phyloP scores from a whole-genome alignment of 2,113 vertebrate species.

The Xerus inauris region DNA sequence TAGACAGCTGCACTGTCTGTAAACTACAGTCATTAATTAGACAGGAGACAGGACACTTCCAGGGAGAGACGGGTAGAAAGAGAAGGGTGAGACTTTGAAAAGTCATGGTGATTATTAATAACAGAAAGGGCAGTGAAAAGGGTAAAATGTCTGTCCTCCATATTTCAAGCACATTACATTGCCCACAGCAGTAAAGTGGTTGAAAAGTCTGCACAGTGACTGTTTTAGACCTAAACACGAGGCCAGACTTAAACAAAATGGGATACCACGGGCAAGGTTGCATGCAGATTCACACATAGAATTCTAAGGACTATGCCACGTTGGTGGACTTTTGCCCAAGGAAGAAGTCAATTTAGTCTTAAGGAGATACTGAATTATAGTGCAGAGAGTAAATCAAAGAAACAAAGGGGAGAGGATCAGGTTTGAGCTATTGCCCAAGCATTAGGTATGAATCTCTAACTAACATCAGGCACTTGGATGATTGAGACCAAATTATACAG shows the following conservation, averaged over 20 bases:
- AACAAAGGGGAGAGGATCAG: background rate
- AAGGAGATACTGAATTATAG: background rate
- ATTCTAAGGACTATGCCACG: background rate
- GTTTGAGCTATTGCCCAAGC: background rate
- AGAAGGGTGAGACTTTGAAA: conserved; percentile 77
- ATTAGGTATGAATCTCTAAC: background rate
- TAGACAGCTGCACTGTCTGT: conserved; percentile 85
- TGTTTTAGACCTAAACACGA: background rate
- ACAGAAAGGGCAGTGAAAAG: conserved; percentile 79
- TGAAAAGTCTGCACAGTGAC: conserved; percentile 1
- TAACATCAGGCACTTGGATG: background rate
- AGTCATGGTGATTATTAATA: conserved; percentile 81
- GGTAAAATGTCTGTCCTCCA: conserved; percentile 69
- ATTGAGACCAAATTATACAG: background rate
- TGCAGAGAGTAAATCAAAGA: background rate
- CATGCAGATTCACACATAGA: background rate
- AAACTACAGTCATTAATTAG: conserved; percentile 82
- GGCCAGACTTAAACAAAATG: background rate
- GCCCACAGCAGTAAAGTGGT: conserved; percentile 34
- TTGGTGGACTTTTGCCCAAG: background rate
- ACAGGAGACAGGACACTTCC: conserved; percentile 79
- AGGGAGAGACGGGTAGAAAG: conserved; percentile 53
- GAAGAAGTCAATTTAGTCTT: background rate
- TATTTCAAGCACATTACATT: conserved; percentile 71
- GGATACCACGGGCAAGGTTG: background rate